These are phyloP conservation scores for Augochlorella aurata DNA, from an alignment of 2,888 invertebrate species.

Conservation along the genomic window DNA sequence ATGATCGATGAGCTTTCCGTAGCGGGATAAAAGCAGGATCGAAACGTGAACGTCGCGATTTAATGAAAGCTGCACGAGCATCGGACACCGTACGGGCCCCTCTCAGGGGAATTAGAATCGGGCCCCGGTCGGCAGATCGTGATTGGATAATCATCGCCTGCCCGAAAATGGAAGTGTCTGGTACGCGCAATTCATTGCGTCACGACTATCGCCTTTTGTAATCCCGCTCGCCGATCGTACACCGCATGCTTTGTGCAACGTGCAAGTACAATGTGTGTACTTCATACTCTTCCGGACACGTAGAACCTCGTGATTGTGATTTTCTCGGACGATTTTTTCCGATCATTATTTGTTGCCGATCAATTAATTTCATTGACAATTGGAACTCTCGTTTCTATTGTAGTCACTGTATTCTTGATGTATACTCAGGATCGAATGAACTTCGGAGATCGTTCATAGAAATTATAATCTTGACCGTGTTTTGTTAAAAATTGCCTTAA, in stretches of 20 bases:
- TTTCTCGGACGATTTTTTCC: not conserved
- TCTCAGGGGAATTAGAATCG: constrained; percentile 55
- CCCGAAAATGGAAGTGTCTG: constrained; percentile 55
- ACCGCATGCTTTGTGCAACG: not conserved
- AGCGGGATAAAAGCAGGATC: constrained; percentile 51
- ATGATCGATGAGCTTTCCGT: constrained; percentile 60
- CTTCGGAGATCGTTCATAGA: not conserved
- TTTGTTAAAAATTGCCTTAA: too few species aligned
- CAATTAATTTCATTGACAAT: not conserved
- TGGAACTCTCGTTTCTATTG: not conserved
- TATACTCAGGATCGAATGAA: not conserved
- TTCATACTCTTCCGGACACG: not conserved
- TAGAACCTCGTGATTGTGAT: not conserved
- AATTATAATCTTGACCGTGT: too few species aligned
- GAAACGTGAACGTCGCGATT: constrained; percentile 51
- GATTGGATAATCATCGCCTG: constrained; percentile 56
- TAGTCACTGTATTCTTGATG: not conserved
- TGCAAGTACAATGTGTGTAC: not conserved
- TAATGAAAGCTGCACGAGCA: constrained; percentile 50
- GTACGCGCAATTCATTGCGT: constrained; percentile 44
- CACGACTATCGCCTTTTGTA: constrained; percentile 28
- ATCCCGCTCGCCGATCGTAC: not conserved
- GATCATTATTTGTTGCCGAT: not conserved
- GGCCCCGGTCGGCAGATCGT: constrained; percentile 34
- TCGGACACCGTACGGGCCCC: constrained; percentile 8